phyloP scores from a whole-genome alignment of 2,888 invertebrate species.

The Zele albiditarsus region DNA sequence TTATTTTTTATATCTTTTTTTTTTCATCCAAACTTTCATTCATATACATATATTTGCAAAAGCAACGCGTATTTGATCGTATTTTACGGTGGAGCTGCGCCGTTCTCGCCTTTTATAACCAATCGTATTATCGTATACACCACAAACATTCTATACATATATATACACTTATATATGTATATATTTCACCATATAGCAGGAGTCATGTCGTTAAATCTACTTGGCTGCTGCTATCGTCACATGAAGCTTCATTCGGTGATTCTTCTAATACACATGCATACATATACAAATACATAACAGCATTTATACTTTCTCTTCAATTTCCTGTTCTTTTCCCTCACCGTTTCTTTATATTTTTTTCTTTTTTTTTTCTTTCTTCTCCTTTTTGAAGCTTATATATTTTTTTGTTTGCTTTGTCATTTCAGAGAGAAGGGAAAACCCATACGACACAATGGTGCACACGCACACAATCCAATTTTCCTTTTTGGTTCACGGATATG shows the following conservation, averaged over 20 bases:
- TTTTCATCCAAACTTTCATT: slow-evolving; percentile 40
- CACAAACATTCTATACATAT: slow-evolving; percentile 25
- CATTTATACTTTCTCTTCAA: slow-evolving; percentile 7
- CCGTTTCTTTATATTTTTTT: background rate
- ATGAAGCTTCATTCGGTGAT: slow-evolving; percentile 20
- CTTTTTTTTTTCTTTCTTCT: background rate
- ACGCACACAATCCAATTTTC: background rate
- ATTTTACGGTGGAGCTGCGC: slow-evolving; percentile 58
- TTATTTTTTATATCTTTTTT: slow-evolving; percentile 38
- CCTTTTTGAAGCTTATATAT: background rate
- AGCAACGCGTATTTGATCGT: slow-evolving; percentile 54
- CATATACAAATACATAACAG: background rate
- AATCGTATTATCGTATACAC: slow-evolving; percentile 35
- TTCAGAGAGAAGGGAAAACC: slow-evolving; percentile 47
- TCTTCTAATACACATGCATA: background rate
- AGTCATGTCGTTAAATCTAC: slow-evolving; percentile 23
- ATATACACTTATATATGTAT: background rate
- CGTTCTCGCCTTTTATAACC: slow-evolving; percentile 47
- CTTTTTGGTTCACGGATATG: background rate
- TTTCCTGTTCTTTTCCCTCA: background rate
- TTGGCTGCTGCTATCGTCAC: slow-evolving; percentile 8
- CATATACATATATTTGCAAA: slow-evolving; percentile 12
- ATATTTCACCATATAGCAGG: background rate
- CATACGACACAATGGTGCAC: slow-evolving; percentile 46
- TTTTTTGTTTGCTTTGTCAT: background rate